Conservation (phyloP, 2,113 vertebrate species). For the Rhynchopsitta pachyrhyncha region DNA sequence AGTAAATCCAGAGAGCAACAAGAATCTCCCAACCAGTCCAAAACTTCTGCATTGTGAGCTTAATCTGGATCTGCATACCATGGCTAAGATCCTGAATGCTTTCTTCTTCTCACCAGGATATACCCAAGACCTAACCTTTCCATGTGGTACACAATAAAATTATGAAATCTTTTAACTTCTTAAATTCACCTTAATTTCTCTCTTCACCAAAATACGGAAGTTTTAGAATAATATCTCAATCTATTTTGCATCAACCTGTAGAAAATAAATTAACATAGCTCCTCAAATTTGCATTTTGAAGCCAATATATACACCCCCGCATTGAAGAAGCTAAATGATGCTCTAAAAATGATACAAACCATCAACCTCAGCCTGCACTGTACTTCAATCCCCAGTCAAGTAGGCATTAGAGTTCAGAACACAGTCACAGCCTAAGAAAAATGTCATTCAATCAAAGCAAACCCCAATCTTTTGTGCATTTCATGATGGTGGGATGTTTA, state of each 20-base stretch:
- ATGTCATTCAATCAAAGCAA: conserved; percentile 48
- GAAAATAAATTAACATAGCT: background rate
- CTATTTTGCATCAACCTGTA: background rate
- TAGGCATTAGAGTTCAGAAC: conserved; percentile 1
- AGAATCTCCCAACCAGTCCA: background rate
- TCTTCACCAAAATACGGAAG: background rate
- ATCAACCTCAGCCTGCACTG: background rate
- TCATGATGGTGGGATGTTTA: conserved; percentile 21
- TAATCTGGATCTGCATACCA: background rate
- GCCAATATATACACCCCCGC: background rate
- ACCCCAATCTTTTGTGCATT: conserved; percentile 41
- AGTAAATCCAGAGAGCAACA: background rate
- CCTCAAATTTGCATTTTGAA: background rate
- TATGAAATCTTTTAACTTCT: background rate
- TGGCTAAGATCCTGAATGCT: background rate
- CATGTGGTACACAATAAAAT: background rate
- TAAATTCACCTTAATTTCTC: background rate
- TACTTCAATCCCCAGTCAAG: background rate
- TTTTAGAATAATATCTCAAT: background rate
- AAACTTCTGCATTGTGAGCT: background rate
- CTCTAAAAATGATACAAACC: background rate
- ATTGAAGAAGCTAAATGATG: background rate
- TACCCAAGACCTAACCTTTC: background rate
- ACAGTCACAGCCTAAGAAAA: conserved; percentile 32
- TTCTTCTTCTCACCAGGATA: background rate